These are phyloP conservation scores for Apteryx owenii DNA, from an alignment of 2,113 vertebrate species.

Conservation along the genomic window DNA sequence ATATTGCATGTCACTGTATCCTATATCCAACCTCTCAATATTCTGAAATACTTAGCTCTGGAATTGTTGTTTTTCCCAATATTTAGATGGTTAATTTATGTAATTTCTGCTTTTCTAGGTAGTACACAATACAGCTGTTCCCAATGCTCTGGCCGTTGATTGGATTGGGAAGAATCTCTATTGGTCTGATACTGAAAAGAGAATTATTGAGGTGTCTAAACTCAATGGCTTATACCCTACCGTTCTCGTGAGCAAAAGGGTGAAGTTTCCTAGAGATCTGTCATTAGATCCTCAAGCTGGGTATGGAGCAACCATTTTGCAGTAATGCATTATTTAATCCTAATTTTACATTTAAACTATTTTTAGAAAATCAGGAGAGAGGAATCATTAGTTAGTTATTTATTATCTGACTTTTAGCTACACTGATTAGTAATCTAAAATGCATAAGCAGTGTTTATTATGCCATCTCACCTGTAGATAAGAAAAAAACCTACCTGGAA, in stretches of 20 bases:
- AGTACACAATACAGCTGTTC: constrained; percentile 93
- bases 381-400: not conserved
- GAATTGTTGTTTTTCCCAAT: not conserved
- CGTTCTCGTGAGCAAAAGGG: constrained; percentile 87
- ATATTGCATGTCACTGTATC: not conserved
- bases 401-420: not conserved
- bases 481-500: not conserved
- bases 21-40: not conserved
- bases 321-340: not conserved
- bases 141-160: constrained; percentile 93
- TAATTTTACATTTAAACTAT: not conserved
- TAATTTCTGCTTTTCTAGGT: constrained; percentile 79
- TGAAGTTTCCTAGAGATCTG: constrained; percentile 91
- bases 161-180: constrained; percentile 99
- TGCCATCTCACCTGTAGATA: not conserved
- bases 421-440: not conserved
- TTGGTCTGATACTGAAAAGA: constrained; percentile 95
- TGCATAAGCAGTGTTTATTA: not conserved
- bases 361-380: not conserved
- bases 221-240: constrained; percentile 94
- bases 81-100: constrained; percentile 24
- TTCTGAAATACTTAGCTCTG: not conserved
- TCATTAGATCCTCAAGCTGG: constrained; percentile 90
- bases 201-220: constrained; percentile 97
- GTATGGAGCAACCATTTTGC: constrained; percentile 74